Evolutionary conservation across 2,797 vertebrate species (phyloP).

Genomic region (Pteropus rufus): DNA sequence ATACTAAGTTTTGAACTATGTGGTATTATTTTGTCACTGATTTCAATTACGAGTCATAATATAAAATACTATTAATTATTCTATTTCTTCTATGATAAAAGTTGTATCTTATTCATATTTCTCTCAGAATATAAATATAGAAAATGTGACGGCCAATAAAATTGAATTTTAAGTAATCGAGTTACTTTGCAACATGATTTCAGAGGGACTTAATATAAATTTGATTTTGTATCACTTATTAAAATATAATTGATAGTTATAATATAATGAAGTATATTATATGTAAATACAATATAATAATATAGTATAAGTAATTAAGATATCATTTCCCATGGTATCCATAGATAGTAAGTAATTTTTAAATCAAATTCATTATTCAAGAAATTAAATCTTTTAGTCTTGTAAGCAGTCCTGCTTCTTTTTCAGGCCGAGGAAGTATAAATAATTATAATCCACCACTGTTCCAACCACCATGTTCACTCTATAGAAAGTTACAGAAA

Average conservation of each 20-base stretch:
- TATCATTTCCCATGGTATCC: background rate
- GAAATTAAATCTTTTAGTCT: constrained; percentile 29
- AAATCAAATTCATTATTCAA: background rate
- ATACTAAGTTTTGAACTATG: constrained; percentile 44
- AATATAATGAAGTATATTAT: background rate
- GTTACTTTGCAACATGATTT: constrained; percentile 27
- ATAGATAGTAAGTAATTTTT: background rate
- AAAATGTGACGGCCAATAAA: constrained; percentile 47
- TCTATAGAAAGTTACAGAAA: background rate
- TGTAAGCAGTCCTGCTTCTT: background rate
- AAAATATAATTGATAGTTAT: background rate
- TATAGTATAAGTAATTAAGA: background rate
- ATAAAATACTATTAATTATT: background rate
- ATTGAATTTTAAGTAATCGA: constrained; percentile 49
- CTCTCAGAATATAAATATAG: background rate
- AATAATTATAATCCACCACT: background rate
- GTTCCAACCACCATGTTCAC: background rate
- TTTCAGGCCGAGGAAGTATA: background rate
- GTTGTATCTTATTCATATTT: background rate
- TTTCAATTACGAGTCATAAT: constrained; percentile 23
- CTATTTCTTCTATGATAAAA: background rate
- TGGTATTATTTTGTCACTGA: constrained; percentile 13
- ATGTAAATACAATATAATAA: background rate
- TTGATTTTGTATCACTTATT: background rate
- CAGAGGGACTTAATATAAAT: background rate